Evolutionary conservation across 2,888 invertebrate species (phyloP), one percentile per base, ranked within the genome.

Genomic region (Phytoseiulus persimilis): DNA sequence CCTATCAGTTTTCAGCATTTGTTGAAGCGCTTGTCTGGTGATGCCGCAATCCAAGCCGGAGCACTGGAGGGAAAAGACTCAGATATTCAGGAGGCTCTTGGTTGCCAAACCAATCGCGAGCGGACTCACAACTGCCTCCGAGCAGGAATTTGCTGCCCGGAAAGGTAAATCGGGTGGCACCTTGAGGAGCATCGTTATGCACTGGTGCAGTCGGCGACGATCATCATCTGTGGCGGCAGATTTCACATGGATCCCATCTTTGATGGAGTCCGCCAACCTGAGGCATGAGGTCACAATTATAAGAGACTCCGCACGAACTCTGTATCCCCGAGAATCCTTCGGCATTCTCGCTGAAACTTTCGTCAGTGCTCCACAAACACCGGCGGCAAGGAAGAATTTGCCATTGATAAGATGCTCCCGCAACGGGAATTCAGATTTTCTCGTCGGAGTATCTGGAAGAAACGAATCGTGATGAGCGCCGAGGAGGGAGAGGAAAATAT

Each of bases 321-420:
- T 6, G 65, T 65, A 18, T 11, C 65, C 65, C 18, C 28, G 65
- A 11, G 5, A 2, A 28, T 65, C 65, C 18, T 65, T 65, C 65
- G 65, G 65, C 65, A 65, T 65, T 18, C 18, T 65, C 65, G 65
- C 28, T 18, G 87, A 33, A 3, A 45, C 87, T 87, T 87, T 87
- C 33, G 87, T n/a, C 45, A 87, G 39, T 1, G 87, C 87, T 33
- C 87, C 87, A 33, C 87, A 87, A 6, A 87, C 87, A 1, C 3
- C 28, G 87, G 87, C 23, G 23, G 39, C 87, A 11, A 87, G 32
- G 45, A 87, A 87, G 32, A 87, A 87, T 5, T 87, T 23, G 11
- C 87, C 87, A n/a, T 32, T 23, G 87, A 87, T 87, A 28, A 87
- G 28, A 87, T 33, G 87, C 32, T 33, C 28, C 33, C 32, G 32